Conservation (phyloP, 2,888 invertebrate species). For the Aethes cnicana region DNA sequence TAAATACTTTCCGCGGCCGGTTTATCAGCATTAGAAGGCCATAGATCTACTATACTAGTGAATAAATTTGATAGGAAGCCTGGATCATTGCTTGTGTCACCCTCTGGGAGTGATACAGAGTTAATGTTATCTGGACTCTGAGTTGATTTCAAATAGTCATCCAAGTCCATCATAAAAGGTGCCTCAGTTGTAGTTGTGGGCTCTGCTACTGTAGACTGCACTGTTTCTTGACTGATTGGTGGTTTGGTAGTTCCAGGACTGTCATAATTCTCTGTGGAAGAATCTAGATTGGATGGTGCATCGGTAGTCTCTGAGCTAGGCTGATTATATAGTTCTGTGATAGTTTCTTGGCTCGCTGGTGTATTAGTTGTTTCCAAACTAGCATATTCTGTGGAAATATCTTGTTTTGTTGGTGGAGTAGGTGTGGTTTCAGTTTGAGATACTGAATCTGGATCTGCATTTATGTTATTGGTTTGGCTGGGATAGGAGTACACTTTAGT, state of each 20-base stretch:
- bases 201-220: constrained; percentile 7
- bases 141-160: constrained; percentile 30
- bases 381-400: not conserved
- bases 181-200: constrained; percentile 36
- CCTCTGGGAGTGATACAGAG: constrained; percentile 27
- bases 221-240: constrained; percentile 23
- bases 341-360: constrained; percentile 3
- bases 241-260: not conserved
- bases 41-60: constrained; percentile 62
- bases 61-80: constrained; percentile 61
- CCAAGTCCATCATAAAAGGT: constrained; percentile 18
- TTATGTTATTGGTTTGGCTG: constrained; percentile 3
- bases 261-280: constrained; percentile 4
- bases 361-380: constrained; percentile 15
- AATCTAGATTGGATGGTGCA: not conserved
- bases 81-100: constrained; percentile 40
- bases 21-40: constrained; percentile 56
- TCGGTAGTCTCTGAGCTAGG: not conserved
- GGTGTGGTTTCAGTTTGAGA: not conserved
- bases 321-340: not conserved
- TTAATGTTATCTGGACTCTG: constrained; percentile 17
- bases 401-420: not conserved
- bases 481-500: constrained; percentile 1
- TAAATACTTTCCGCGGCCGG: constrained; percentile 54
- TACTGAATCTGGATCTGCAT: constrained; percentile 1